Base-by-base conservation (phyloP, 2,797 vertebrate species). In the Pipistrellus pipistrellus region DNA sequence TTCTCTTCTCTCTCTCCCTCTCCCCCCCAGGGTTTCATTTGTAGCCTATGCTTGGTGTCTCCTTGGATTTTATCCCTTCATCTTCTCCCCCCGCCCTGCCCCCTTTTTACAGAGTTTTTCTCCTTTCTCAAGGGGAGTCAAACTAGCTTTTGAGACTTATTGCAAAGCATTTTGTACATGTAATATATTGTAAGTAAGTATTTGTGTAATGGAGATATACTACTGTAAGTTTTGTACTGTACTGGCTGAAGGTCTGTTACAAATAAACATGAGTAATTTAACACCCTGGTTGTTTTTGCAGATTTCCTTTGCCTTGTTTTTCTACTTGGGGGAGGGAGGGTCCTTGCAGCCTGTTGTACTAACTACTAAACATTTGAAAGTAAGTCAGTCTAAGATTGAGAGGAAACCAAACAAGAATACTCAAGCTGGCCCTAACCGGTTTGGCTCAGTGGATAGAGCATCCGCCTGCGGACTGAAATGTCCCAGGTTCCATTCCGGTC, bases 151-250 rank as follows among this genome's bases (percentile, higher is more conserved):
- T 98, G 98, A 98, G 95, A 98, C 97, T 98, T 98, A 98, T 97
- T 98, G 98, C 98, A 98, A 98, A 98, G 98, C 98, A 96, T 99
- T 98, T 99, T 99, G 98, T 98, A 99, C 98, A 98, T 99, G 98
- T 98, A 99, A 98, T 97, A 99, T 98, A 99, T 97, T 99, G 98
- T 99, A 99, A 98, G 98, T 98, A 98, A 98, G 98, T 98, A 98
- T 99, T 98, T 98, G 97, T 99, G 99, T 98, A 99, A 98, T 84
- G 97, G 98, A 98, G 98, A 99, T 98, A 98, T 98, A 99, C 98
- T 98, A 98, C 98, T 99, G 98, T 99, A 99, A 98, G 98, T 99
- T 99, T 99, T 99, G 98, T 99, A 99, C 98, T 99, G 98, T 99
- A 98, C 97, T 98, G 98, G 98, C 98, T 99, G 97, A 98, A 98